Evolutionary conservation across 2,113 vertebrate species (phyloP), one percentile per base, ranked within the genome.

Genomic region (Sphaerodactylus townsendi): DNA sequence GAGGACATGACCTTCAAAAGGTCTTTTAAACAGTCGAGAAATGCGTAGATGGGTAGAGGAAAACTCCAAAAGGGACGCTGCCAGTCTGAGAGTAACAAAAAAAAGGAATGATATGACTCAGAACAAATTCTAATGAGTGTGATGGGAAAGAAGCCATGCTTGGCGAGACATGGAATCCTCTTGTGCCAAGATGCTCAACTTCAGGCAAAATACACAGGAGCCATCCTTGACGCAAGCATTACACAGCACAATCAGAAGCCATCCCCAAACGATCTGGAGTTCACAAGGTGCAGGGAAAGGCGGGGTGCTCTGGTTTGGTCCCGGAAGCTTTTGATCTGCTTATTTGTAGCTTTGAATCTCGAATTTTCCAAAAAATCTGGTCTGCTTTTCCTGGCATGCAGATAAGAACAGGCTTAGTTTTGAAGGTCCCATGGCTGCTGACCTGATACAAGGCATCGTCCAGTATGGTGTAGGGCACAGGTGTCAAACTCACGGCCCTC

Each of bases 111-210:
- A 68, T 5, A n/a, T 85, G 76, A 78, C 53, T 82, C 77, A 87
- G 64, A 48, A 35, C 77, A 85, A 44, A 68, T 69, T 66, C 71
- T 88, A 33, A n/a, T 83, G 70, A 66, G 66, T 0, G 4, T 71
- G 17, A 65, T 86, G 62, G 3, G 83, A 82, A 85, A 86, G 72
- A 3, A 64, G n/a, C 59, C 68, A 94, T 81, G 68, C 62, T 92
- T 73, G 64, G 69, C 80, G 41, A 89, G 83, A 89, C 89, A 85
- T 3, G 15, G 72, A 64, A 82, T 13, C 21, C 1, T 79, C 86
- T 82, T 37, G 46, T 81, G 48, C 33, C 23, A 39, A 79, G 64
- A 81, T 79, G 84, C 7, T 66, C 86, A 44, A 44, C 75, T 76
- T 48, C 50, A 79, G 79, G 41, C 65, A 84, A 68, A 84, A 65